Evolutionary conservation across 2,797 vertebrate species (phyloP).

Genomic region (Gouania willdenowi): DNA sequence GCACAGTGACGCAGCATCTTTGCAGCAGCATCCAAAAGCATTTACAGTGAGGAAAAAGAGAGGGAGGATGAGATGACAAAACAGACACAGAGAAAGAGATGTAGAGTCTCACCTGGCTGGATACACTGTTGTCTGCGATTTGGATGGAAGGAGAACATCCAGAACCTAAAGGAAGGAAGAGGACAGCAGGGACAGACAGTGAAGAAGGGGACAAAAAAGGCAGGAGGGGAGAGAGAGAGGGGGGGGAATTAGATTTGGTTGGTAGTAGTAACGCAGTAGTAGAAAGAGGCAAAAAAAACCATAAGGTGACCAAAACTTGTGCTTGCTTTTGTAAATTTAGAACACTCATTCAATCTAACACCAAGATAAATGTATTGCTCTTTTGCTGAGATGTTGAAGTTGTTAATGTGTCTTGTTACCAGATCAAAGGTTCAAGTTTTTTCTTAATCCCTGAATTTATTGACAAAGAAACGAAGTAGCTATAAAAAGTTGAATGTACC

Average conservation of each 20-base stretch:
- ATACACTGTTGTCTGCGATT: slow-evolving; percentile 40
- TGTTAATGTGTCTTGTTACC: no score
- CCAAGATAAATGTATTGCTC: no score
- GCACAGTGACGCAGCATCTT: slow-evolving; percentile 68
- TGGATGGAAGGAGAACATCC: slow-evolving; percentile 49
- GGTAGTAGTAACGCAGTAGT: slow-evolving; percentile 40
- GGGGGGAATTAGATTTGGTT: slow-evolving; percentile 43
- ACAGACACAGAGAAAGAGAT: background rate
- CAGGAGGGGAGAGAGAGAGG: slow-evolving; percentile 7
- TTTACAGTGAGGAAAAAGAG: slow-evolving; percentile 17
- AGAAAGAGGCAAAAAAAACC: slow-evolving; percentile 53
- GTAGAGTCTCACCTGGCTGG: slow-evolving; percentile 59
- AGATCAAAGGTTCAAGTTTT: no score
- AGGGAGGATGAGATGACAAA: background rate
- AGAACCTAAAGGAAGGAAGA: slow-evolving; percentile 43
- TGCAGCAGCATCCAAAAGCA: slow-evolving; percentile 47
- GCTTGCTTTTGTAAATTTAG: no score
- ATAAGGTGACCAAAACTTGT: no score
- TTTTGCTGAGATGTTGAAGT: no score
- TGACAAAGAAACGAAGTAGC: no score
- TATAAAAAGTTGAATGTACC: no score
- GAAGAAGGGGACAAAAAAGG: slow-evolving; percentile 2
- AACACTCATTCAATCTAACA: no score
- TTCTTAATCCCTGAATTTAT: no score
- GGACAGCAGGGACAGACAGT: slow-evolving; percentile 3